Evolutionary conservation across 2,113 vertebrate genomes (phyloP).

Genomic region (Chauna torquata): DNA sequence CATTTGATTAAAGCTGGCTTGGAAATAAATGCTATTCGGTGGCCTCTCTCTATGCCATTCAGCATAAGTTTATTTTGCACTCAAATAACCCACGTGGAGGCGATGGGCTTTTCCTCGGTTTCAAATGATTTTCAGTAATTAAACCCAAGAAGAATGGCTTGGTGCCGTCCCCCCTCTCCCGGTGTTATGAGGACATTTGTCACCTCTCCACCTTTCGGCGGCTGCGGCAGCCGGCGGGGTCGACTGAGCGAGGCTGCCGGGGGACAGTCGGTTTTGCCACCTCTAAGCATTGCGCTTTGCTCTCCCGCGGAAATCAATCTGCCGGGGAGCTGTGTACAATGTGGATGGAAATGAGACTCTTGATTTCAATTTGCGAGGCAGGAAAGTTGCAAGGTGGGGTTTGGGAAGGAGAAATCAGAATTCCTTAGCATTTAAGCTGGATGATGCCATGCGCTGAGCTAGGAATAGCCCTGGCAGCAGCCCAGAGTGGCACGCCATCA

Average conservation of each 20-base stretch:
- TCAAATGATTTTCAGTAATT: conserved; percentile 42
- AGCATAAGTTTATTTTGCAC: conserved; percentile 5
- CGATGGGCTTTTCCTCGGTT: neutral
- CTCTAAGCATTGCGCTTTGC: neutral
- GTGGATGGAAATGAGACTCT: conserved; percentile 15
- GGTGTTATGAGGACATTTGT: conserved; percentile 2
- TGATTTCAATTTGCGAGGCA: conserved; percentile 34
- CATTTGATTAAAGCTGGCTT: conserved; percentile 56
- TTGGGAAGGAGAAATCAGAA: conserved; percentile 25
- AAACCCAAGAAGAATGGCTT: neutral
- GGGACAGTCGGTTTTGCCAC: neutral
- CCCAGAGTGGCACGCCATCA: neutral
- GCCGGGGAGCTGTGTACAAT: neutral
- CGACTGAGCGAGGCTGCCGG: neutral
- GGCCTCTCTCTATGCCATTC: neutral
- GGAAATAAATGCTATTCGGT: conserved; percentile 21
- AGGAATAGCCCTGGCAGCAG: neutral
- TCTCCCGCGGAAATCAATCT: conserved; percentile 22
- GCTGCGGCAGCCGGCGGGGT: neutral
- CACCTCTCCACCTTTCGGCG: neutral
- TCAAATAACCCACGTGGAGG: neutral
- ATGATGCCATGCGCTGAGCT: neutral
- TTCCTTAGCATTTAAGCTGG: neutral
- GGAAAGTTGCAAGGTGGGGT: conserved; percentile 20
- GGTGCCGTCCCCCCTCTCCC: neutral